Evolutionary conservation across 2,888 invertebrate species (phyloP).

Genomic region (Allophyes oxyacanthae): DNA sequence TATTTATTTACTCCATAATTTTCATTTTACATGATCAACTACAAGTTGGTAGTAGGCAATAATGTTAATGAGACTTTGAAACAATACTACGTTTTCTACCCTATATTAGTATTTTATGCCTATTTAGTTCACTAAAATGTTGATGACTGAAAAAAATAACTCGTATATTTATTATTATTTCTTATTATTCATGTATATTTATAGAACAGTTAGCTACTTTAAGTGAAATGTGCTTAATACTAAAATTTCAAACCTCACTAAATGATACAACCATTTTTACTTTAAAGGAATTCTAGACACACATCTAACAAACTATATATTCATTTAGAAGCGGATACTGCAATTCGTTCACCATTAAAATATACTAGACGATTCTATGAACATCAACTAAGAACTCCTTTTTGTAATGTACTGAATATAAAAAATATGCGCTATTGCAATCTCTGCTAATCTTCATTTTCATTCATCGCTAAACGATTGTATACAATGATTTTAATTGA

Average conservation of each 20-base stretch:
- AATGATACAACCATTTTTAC: slow-evolving; percentile 77
- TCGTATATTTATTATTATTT: slow-evolving; percentile 59
- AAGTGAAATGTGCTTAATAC: slow-evolving; percentile 70
- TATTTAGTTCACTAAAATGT: slow-evolving; percentile 71
- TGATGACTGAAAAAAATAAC: slow-evolving; percentile 70
- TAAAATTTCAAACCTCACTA: slow-evolving; percentile 73
- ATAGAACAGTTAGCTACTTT: slow-evolving; percentile 55
- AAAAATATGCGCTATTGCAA: slow-evolving; percentile 87
- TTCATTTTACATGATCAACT: slow-evolving; percentile 75
- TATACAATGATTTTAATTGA: slow-evolving; percentile 76
- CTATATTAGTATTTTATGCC: slow-evolving; percentile 73
- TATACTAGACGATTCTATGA: slow-evolving; percentile 68
- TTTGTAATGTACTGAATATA: slow-evolving; percentile 77
- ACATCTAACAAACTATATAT: slow-evolving; percentile 74
- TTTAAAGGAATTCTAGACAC: slow-evolving; percentile 73
- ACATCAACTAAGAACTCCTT: slow-evolving; percentile 60
- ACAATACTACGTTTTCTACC: slow-evolving; percentile 81
- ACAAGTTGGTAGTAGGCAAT: slow-evolving; percentile 74
- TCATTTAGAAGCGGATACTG: slow-evolving; percentile 73
- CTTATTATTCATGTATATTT: slow-evolving; percentile 56
- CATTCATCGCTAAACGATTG: slow-evolving; percentile 74
- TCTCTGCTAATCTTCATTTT: slow-evolving; percentile 81
- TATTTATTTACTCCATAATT: slow-evolving; percentile 79
- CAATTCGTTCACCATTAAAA: slow-evolving; percentile 67
- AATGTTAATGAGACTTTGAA: slow-evolving; percentile 78